These are phyloP conservation scores for Mechanitis messenoides DNA, from an alignment of 2,888 invertebrate genomes.

Conservation along the genomic window DNA sequence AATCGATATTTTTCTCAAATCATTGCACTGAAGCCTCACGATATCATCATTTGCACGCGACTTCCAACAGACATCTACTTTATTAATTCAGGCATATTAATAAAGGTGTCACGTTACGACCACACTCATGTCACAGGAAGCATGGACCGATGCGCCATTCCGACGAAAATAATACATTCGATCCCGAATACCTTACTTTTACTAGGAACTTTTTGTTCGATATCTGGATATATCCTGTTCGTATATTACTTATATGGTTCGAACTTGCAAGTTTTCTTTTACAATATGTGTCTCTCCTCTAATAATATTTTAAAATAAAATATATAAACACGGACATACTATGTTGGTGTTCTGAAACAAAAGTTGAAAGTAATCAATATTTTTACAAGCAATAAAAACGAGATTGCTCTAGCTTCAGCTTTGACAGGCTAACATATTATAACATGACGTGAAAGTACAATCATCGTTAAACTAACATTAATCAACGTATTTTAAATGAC, in stretches of 20 bases:
- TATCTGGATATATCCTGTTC: not conserved
- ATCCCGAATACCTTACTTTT: constrained; percentile 49
- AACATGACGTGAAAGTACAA: constrained; percentile 44
- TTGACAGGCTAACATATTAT: constrained; percentile 37
- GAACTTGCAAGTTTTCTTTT: not conserved
- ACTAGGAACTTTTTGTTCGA: constrained; percentile 28
- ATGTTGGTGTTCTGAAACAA: constrained; percentile 6
- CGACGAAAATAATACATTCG: constrained; percentile 59
- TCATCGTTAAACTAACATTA: constrained; percentile 48
- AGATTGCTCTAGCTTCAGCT: constrained; percentile 35
- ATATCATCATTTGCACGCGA: constrained; percentile 68
- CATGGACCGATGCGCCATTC: constrained; percentile 66
- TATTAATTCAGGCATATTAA: constrained; percentile 75
- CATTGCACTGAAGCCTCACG: constrained; percentile 67
- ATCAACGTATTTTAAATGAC: no score
- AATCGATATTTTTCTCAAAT: constrained; percentile 66
- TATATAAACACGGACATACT: not conserved
- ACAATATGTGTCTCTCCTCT: not conserved
- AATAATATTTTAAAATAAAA: not conserved
- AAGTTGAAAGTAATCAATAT: constrained; percentile 32
- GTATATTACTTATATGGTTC: not conserved
- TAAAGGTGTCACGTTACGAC: constrained; percentile 71
- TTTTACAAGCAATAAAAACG: constrained; percentile 55
- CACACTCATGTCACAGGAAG: constrained; percentile 74
- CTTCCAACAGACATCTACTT: constrained; percentile 67